Conservation (phyloP, 1,140 invertebrate species). For the Brachionus sp. region DNA sequence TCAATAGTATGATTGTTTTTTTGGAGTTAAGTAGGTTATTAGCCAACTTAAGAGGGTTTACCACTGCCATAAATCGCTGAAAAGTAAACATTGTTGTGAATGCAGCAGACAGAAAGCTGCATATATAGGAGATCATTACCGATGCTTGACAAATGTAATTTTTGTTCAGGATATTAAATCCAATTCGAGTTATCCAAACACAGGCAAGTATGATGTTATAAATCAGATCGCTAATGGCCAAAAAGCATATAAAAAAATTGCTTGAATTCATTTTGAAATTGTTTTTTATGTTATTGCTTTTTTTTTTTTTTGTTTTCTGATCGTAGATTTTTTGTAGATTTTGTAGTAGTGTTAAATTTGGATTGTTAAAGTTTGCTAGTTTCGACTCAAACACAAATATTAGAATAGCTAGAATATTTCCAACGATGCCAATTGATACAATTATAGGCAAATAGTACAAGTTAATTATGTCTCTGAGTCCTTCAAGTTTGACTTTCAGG, state of each 20-base stretch:
- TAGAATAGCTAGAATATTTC: not conserved
- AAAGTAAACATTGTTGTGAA: constrained; percentile 45
- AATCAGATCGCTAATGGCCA: constrained; percentile 33
- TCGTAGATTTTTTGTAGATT: not conserved
- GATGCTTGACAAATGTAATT: constrained; percentile 35
- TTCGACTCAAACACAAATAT: not conserved
- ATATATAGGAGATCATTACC: constrained; percentile 15
- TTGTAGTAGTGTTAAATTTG: not conserved
- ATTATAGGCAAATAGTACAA: constrained; percentile 25
- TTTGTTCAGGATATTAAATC: constrained; percentile 16
- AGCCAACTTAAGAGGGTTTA: not conserved
- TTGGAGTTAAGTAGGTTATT: constrained; percentile 26
- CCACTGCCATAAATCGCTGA: constrained; percentile 40
- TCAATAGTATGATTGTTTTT: not conserved
- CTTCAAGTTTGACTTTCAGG: constrained; percentile 6
- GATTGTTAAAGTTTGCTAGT: not conserved
- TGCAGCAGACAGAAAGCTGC: constrained; percentile 37
- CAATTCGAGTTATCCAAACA: constrained; percentile 35
- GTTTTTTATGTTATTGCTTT: not conserved
- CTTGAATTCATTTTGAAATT: not conserved
- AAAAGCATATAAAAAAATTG: constrained; percentile 30
- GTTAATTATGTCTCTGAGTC: constrained; percentile 19
- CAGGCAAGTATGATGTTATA: constrained; percentile 40
- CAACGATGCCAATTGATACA: constrained; percentile 12
- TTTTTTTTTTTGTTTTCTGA: not conserved